Percentiles rank a stretch among this genome's conserved stretches.
Evolutionary conservation across 2,113 vertebrate genomes (phyloP).

Genomic region (Microcebus griseorufus): DNA sequence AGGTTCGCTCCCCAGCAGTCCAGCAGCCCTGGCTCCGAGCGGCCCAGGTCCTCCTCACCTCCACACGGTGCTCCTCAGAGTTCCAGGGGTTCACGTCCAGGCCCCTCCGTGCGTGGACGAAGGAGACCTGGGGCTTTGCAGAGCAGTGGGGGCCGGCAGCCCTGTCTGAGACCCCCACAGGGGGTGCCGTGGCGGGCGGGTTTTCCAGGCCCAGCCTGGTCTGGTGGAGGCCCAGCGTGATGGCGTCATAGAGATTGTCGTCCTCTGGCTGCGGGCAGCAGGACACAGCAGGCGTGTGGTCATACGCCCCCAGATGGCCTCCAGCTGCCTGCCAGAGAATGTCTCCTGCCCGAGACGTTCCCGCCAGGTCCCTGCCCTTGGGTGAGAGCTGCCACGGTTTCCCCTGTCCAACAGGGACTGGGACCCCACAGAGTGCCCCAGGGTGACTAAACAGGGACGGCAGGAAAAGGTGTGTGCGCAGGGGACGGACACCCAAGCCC

Average conservation of each 20-base stretch:
- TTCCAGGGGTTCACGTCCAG: background rate
- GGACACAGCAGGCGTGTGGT: background rate
- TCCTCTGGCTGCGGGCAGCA: conserved; percentile 13
- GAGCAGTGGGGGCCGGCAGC: background rate
- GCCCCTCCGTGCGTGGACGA: background rate
- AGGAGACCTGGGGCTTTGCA: conserved; percentile 23
- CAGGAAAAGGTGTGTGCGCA: rapidly evolving
- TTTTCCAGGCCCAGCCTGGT: background rate
- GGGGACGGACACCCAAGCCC: background rate
- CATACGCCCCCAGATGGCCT: background rate
- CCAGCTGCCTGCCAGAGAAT: background rate
- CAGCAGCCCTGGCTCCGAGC: background rate
- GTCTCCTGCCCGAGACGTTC: no score
- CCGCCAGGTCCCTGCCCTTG: conserved; percentile 74
- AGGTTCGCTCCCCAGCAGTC: background rate
- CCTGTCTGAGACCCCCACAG: rapidly evolving
- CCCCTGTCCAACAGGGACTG: conserved; percentile 49
- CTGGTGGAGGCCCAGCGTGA: conserved; percentile 42
- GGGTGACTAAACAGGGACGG: background rate
- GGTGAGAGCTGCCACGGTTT: conserved; percentile 83
- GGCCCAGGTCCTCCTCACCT: conserved; percentile 45
- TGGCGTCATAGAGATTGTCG: conserved; percentile 61
- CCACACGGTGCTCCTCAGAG: background rate
- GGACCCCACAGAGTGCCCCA: background rate
- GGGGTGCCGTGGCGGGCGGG: rapidly evolving